Percentiles rank a stretch among this genome's conserved stretches.
phyloP scores from a whole-genome alignment of 2,797 vertebrate species.

The Artibeus lituratus region DNA sequence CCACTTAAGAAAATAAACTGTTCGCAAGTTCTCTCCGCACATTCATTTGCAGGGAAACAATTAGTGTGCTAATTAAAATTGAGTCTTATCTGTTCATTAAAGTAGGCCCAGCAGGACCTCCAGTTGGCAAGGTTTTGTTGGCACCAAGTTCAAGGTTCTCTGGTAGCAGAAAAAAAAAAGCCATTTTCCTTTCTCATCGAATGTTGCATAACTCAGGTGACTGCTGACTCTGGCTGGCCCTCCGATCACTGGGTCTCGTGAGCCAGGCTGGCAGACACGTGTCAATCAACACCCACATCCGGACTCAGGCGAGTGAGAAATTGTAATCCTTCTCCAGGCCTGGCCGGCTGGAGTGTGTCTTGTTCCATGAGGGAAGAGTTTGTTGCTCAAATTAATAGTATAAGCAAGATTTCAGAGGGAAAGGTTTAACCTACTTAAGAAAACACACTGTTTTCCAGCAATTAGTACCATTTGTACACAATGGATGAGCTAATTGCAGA shows the following conservation, averaged over 20 bases:
- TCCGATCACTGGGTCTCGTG: accelerated
- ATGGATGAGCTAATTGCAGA: conserved; percentile 34
- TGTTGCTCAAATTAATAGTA: conserved; percentile 57
- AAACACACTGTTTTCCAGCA: conserved; percentile 36
- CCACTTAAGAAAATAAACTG: conserved; percentile 72
- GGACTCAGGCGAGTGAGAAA: neutral
- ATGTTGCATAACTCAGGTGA: neutral
- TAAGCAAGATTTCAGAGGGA: conserved; percentile 64
- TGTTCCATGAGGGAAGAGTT: conserved; percentile 11
- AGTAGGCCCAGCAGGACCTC: conserved; percentile 57
- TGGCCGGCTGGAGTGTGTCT: neutral
- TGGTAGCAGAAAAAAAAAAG: neutral
- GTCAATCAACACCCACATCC: neutral
- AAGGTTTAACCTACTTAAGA: conserved; percentile 66
- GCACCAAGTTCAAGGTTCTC: conserved; percentile 23
- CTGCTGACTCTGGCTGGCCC: neutral
- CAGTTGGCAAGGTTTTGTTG: conserved; percentile 54
- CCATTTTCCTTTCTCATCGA: neutral
- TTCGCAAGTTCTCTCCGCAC: neutral
- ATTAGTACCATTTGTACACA: conserved; percentile 51
- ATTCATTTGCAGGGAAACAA: conserved; percentile 54
- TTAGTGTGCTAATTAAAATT: conserved; percentile 69
- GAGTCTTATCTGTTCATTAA: conserved; percentile 68
- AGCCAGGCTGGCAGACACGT: neutral
- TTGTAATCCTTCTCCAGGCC: neutral